Base-by-base conservation (phyloP, 1,140 invertebrate species). In the Ctenoplectra terminalis region DNA sequence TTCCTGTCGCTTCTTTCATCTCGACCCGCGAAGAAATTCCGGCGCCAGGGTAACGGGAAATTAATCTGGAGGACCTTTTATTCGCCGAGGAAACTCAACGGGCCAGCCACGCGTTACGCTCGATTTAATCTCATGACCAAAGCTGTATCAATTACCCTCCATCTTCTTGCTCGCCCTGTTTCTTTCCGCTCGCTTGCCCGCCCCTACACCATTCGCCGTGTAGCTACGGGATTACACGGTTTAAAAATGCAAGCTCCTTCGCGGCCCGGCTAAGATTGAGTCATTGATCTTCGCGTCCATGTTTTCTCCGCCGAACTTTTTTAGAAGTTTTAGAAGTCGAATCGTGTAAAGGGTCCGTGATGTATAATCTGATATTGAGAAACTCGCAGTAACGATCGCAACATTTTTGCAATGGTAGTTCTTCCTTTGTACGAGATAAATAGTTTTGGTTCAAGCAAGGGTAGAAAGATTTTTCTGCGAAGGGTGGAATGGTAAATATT, bases 21-120 rank as follows among this genome's bases (percentile, higher is more conserved):
- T 63, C 6, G n/a, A 1, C 34, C 29, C 15, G 31, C 2, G 48
- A 26, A 58, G 46, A 50, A 72, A 61, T 69, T 48, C 70, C n/a
- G 29, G 29, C 17, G 56, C 46, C 66, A 48, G 46, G 29, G 20
- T 71, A 86, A 88, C 58, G 78, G 81, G 70, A 88, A 87, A 88
- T 89, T 87, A 89, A 89, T 89, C 86, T 71, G 60, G 69, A 89
- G 80, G 77, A 86, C 63, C 81, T 88, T 85, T 83, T 88, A 88
- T 74, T 79, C 70, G 66, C 37, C 46, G 20, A 9, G 58, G 69
- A 80, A 80, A 80, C 76, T 80, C 61, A 15, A 40, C 43, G 37
- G 13, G n/a, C 29, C 23, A 26, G 29, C 26, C 61, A n/a, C 75
- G 61, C 54, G 66, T 84, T 67, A 82, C 83, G 82, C 87, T 88